These are phyloP conservation scores for Hoplostethus atlanticus DNA, from an alignment of 2,797 vertebrate species.

Conservation along the genomic window DNA sequence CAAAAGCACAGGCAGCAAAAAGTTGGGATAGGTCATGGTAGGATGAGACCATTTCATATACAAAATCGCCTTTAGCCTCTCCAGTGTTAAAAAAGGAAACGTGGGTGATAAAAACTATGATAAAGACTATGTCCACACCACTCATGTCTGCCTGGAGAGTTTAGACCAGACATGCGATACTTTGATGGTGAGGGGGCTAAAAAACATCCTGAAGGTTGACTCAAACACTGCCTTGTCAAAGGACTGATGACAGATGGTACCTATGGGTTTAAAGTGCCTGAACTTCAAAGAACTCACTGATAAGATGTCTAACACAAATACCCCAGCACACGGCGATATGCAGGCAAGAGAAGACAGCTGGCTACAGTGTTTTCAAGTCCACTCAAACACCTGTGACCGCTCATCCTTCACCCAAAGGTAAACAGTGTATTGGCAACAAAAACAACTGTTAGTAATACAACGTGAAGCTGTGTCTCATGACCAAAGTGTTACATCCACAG, in stretches of 20 bases:
- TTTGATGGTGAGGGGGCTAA: background rate
- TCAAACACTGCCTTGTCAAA: background rate
- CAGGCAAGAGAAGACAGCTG: constrained; percentile 14
- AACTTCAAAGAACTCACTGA: constrained; percentile 44
- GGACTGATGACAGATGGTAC: constrained; percentile 18
- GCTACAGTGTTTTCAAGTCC: constrained; percentile 41
- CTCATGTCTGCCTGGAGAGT: background rate
- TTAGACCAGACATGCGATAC: background rate
- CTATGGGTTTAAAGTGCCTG: constrained; percentile 11
- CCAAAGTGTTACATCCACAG: background rate
- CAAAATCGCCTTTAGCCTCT: no score
- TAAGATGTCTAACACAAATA: constrained; percentile 3
- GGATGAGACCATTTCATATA: no score
- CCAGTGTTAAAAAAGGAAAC: background rate
- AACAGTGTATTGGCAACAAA: constrained; percentile 2
- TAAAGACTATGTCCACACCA: background rate
- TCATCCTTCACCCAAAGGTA: constrained; percentile 46
- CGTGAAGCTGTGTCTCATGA: background rate
- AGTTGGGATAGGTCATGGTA: no score
- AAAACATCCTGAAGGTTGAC: background rate
- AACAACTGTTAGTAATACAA: constrained; percentile 14
- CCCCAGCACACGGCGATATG: background rate
- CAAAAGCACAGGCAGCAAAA: no score
- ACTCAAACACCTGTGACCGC: constrained; percentile 46
- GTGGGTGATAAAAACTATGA: background rate